Conservation (phyloP, 2,888 invertebrate species). For the Drosophila trichaetosa region DNA sequence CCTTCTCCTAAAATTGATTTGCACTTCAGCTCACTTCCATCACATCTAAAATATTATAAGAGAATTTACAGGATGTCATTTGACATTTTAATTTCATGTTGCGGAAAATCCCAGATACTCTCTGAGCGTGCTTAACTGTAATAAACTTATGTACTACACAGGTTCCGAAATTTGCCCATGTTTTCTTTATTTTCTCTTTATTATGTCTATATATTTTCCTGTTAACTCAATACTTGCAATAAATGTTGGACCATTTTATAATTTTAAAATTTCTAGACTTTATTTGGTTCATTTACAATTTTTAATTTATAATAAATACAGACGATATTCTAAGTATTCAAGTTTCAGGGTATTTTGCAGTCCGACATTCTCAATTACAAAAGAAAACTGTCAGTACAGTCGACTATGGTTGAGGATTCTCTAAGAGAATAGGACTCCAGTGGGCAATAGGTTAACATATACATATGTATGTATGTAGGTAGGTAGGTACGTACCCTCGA, state of each 20-base stretch:
- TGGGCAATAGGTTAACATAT: slow-evolving; percentile 24
- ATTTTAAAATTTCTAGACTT: no score
- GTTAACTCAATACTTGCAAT: neutral
- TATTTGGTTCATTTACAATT: neutral
- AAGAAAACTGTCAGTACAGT: slow-evolving; percentile 15
- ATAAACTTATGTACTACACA: neutral
- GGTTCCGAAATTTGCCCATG: neutral
- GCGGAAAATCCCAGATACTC: neutral
- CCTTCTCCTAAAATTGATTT: neutral
- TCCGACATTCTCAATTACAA: neutral
- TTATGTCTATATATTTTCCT: neutral
- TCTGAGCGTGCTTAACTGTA: neutral
- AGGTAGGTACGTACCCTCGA: neutral
- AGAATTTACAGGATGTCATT: neutral
- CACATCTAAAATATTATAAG: neutral
- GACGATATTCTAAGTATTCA: neutral
- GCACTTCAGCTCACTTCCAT: neutral
- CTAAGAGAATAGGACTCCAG: slow-evolving; percentile 39
- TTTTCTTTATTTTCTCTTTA: neutral
- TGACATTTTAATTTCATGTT: neutral
- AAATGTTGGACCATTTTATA: neutral
- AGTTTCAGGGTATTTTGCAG: slow-evolving; percentile 1
- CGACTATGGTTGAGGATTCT: slow-evolving; percentile 13
- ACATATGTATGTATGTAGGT: slow-evolving; percentile 5
- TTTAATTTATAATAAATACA: no score